A percentile compares a stretch with the other conserved stretches of the same genome.
phyloP scores from a whole-genome alignment of 1,140 invertebrate species.

The Aphis craccivora region DNA sequence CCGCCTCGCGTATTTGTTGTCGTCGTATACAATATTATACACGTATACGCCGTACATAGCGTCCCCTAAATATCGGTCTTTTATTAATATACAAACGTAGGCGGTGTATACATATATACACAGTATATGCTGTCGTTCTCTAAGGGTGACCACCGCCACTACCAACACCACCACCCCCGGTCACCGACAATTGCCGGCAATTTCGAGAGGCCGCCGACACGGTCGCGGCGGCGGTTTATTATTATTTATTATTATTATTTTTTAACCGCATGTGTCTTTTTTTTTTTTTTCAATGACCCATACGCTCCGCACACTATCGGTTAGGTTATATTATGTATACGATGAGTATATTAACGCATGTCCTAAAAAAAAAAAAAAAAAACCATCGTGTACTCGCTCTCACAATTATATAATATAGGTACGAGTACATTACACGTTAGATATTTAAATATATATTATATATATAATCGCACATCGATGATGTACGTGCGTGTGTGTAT shows the following conservation, averaged over 20 bases:
- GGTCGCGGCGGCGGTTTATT: neutral
- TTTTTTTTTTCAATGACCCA: neutral
- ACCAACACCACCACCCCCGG: neutral
- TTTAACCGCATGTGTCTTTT: conserved; percentile 38
- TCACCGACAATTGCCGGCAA: neutral
- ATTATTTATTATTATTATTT: conserved; percentile 33
- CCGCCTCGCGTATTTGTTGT: neutral
- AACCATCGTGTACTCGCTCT: neutral
- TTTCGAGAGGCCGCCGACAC: conserved; percentile 34
- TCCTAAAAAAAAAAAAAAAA: neutral
- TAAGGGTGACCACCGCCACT: conserved; percentile 5
- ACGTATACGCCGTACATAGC: neutral
- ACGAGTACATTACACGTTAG: neutral
- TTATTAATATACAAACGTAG: conserved; percentile 2
- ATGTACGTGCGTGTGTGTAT: neutral
- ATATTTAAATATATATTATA: neutral
- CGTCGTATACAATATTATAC: neutral
- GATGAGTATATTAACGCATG: neutral
- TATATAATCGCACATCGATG: neutral
- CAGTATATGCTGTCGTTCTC: neutral
- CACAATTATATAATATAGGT: neutral
- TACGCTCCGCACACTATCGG: neutral
- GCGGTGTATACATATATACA: neutral
- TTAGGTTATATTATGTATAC: too few species aligned
- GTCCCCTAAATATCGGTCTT: conserved; percentile 43